Base-by-base conservation (phyloP, 2,113 vertebrate genomes). In the Nothoprocta perdicaria region DNA sequence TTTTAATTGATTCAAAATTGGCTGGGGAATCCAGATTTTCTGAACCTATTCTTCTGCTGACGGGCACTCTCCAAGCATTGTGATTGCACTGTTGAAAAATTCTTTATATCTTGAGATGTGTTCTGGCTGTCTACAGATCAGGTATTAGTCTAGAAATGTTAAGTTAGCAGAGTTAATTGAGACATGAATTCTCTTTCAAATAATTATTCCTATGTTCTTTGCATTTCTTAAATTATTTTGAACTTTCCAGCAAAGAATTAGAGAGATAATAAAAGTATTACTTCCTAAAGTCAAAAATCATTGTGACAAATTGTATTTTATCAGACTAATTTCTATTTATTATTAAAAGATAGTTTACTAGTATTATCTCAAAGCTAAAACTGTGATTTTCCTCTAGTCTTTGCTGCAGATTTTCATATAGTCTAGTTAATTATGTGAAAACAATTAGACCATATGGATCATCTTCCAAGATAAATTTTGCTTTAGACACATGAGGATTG, bases 381-480 rank as follows among this genome's bases (percentile, higher is more conserved):
- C 19, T 65, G 9, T 33, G 15, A 50, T 60, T 11, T 76, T 73
- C 46, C 27, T 21, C 13, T 50, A 50, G 38, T 38, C 3, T 41
- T 71, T 43, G 15, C 14, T 60, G 22, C 9, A 74, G 52, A 78
- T 67, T 84, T 88, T 71, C 9, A 31, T 33, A 33, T 5, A 33
- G 10, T 53, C 38, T 71, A 62, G 1, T 58, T 26, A 93, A 74
- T 67, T 71, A 6, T 27, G 13, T 77, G 38, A 78, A 92, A 80
- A 67, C 13, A 62, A 67, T 55, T 45, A 83, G 11, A 73, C 12
- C 3, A 22, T 31, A 57, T 2, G 10, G 12, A 65, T 71, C 38
- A 75, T 77, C 29, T 87, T 89, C 46, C 40, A 68, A 71, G 65
- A 77, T 24, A 63, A 86, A 67, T 75, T 80, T 23, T 84, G 23